Evolutionary conservation across 2,888 invertebrate species (phyloP).

Genomic region (Parnassius orleans): DNA sequence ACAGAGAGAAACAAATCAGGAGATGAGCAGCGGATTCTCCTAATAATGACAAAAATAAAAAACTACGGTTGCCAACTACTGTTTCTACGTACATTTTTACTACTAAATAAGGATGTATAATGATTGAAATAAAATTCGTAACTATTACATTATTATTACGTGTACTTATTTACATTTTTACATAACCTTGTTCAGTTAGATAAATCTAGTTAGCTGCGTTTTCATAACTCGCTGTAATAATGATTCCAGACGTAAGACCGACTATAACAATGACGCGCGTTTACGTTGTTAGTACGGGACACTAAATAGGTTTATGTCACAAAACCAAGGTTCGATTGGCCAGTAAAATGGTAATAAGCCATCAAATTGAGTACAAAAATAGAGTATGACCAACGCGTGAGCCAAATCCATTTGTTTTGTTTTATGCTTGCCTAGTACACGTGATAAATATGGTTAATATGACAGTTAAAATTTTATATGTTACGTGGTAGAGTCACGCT

Average conservation of each 20-base stretch:
- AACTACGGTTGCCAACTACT: too few relatives aligned
- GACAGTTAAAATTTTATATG: conserved; percentile 6
- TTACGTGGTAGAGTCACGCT: too few relatives aligned
- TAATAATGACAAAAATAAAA: too few relatives aligned
- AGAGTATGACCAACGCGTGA: conserved; percentile 1
- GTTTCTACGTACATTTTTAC: too few relatives aligned
- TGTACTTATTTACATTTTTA: too few relatives aligned
- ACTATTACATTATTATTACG: too few relatives aligned
- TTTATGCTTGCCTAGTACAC: conserved; percentile 16
- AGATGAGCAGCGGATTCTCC: too few relatives aligned
- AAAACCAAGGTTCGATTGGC: conserved; percentile 23
- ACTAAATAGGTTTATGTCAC: conserved; percentile 25
- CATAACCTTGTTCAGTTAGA: too few relatives aligned
- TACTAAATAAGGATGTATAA: too few relatives aligned
- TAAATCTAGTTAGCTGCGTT: too few relatives aligned
- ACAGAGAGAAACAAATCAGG: too few relatives aligned
- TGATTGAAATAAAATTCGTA: too few relatives aligned
- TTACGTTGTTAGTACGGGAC: conserved; percentile 5
- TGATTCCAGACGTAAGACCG: background rate
- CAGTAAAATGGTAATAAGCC: conserved; percentile 18
- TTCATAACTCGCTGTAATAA: background rate
- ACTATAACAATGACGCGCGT: conserved; percentile 13
- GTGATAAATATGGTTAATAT: background rate
- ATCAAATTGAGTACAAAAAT: conserved; percentile 9
- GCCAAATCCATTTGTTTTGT: conserved; percentile 13